A percentile compares a stretch with the other conserved stretches of the same genome.
These are phyloP conservation scores for Cyclura pinguis DNA, from an alignment of 2,797 vertebrate species.

Conservation along the genomic window DNA sequence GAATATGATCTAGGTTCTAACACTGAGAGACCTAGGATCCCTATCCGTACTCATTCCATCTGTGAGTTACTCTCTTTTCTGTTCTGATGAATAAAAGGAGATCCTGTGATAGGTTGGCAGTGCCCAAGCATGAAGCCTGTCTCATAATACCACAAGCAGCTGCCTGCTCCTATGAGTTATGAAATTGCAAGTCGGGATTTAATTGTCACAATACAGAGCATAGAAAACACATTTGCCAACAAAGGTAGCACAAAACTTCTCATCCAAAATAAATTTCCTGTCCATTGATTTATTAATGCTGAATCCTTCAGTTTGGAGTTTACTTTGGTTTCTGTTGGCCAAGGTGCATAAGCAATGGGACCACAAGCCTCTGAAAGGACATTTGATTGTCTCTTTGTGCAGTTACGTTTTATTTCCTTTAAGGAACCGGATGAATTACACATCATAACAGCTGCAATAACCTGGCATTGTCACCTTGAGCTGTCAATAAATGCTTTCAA, in stretches of 20 bases:
- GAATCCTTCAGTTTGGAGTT: background rate
- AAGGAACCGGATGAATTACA: background rate
- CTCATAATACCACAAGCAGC: no score
- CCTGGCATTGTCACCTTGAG: constrained; percentile 6
- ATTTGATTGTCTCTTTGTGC: background rate
- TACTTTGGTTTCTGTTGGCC: background rate
- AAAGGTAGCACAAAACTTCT: background rate
- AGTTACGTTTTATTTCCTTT: background rate
- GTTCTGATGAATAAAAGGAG: no score
- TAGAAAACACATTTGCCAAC: no score
- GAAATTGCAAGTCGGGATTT: no score
- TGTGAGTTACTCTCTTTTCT: no score
- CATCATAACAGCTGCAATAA: constrained; percentile 1
- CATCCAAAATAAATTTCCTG: background rate
- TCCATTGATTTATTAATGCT: background rate
- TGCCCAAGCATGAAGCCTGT: no score
- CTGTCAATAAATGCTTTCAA: background rate
- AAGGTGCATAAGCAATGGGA: background rate
- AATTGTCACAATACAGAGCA: no score
- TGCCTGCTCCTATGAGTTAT: no score
- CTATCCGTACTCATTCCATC: no score
- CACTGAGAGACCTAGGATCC: no score
- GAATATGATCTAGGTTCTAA: no score
- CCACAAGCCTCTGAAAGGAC: background rate
- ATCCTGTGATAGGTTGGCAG: no score